phyloP scores from a whole-genome alignment of 2,113 vertebrate genomes.

The Microtus pennsylvanicus region DNA sequence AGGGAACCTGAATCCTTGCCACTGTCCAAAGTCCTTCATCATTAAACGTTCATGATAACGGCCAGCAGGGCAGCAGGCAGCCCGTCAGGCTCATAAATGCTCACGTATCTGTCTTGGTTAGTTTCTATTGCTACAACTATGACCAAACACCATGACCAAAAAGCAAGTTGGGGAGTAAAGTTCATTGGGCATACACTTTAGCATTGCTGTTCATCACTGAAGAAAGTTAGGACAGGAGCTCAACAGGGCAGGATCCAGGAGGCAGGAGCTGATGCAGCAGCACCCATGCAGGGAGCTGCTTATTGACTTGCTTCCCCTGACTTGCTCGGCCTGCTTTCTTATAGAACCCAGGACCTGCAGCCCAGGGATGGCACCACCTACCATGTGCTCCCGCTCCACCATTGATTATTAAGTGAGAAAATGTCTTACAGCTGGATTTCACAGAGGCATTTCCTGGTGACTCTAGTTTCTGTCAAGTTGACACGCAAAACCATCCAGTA shows the following conservation, averaged over 20 bases:
- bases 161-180: neutral
- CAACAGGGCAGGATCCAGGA: neutral
- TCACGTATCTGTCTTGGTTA: neutral
- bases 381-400: neutral
- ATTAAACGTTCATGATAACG: neutral
- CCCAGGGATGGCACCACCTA: neutral
- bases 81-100: neutral
- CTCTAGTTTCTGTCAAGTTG: neutral
- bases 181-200: neutral
- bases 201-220: neutral
- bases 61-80: neutral
- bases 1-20: neutral
- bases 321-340: neutral
- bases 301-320: neutral
- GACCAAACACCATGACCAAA: neutral
- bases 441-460: neutral
- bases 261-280: neutral
- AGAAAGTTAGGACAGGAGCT: neutral
- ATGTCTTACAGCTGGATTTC: too few relatives aligned
- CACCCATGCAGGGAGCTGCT: neutral
- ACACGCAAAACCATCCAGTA: neutral
- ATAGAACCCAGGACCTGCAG: neutral
- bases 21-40: neutral
- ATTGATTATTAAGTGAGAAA: too few relatives aligned
- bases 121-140: neutral